Conservation (phyloP, 2,888 invertebrate genomes). For the Eupithecia pulchellata region DNA sequence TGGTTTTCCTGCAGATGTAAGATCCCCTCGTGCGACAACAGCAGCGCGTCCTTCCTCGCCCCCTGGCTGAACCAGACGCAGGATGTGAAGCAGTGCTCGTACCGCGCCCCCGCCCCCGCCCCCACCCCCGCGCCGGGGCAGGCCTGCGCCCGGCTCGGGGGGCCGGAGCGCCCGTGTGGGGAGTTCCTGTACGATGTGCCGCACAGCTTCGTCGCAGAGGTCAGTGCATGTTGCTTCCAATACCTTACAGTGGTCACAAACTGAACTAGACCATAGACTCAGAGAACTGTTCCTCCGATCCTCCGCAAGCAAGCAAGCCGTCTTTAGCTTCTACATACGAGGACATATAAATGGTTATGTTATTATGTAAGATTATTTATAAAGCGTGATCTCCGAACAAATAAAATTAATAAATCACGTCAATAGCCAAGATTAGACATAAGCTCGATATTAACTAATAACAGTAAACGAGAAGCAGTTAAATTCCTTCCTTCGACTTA, state of each 20-base stretch:
- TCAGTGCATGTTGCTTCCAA: constrained; percentile 35
- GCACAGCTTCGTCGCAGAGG: constrained; percentile 75
- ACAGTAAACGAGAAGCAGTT: background rate
- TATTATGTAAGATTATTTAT: too few relatives aligned
- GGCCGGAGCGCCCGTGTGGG: constrained; percentile 51
- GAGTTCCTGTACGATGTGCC: constrained; percentile 72
- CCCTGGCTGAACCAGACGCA: constrained; percentile 60
- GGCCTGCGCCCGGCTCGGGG: constrained; percentile 49
- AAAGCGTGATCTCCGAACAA: too few relatives aligned
- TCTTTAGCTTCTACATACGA: too few relatives aligned
- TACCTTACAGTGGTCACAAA: background rate
- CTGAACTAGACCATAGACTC: background rate
- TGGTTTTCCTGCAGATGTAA: constrained; percentile 58
- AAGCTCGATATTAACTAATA: background rate
- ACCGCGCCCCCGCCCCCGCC: constrained; percentile 39
- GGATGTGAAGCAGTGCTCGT: constrained; percentile 62
- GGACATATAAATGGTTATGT: too few relatives aligned
- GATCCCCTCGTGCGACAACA: constrained; percentile 62
- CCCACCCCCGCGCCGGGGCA: constrained; percentile 44
- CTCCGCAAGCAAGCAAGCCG: too few relatives aligned
- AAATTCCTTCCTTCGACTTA: background rate
- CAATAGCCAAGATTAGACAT: background rate
- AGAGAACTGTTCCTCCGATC: background rate
- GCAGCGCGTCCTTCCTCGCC: constrained; percentile 47
- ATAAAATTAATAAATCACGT: too few relatives aligned